Percentiles rank a stretch among this genome's conserved stretches.
These are phyloP conservation scores for Stictocephala bisonia DNA, from an alignment of 2,888 invertebrate species.

Conservation along the genomic window DNA sequence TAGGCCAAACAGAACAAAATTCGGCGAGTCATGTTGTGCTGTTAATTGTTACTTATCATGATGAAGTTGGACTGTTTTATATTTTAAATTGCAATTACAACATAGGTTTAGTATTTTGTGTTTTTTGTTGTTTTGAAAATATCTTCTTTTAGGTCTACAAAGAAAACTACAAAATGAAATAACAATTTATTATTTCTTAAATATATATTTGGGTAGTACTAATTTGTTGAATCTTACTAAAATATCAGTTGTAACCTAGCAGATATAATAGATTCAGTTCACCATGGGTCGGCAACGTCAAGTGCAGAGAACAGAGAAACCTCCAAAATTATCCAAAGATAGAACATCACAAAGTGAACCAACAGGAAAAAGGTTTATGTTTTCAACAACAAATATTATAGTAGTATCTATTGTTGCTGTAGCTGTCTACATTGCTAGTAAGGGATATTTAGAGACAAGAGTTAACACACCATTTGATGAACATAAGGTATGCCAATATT, in stretches of 20 bases:
- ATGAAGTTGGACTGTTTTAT: too few species aligned
- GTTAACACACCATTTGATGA: constrained; percentile 87
- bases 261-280: not conserved
- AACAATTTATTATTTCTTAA: too few species aligned
- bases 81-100: too few species aligned
- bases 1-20: too few species aligned
- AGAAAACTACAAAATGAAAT: too few species aligned
- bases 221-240: too few species aligned
- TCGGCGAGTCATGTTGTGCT: too few species aligned
- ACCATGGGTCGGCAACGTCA: not conserved
- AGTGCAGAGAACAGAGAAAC: constrained; percentile 41
- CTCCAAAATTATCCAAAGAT: constrained; percentile 43
- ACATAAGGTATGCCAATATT: constrained; percentile 71
- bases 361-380: constrained; percentile 54
- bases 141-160: too few species aligned
- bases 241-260: not conserved
- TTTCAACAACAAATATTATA: not conserved
- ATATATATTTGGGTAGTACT: too few species aligned
- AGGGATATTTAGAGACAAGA: constrained; percentile 88
- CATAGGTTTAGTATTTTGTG: too few species aligned
- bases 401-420: constrained; percentile 67
- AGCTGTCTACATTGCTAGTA: constrained; percentile 80
- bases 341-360: constrained; percentile 34
- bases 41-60: too few species aligned
- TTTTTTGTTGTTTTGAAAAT: too few species aligned